A percentile compares a stretch with the other conserved stretches of the same genome.
phyloP scores from a whole-genome alignment of 92 coral and sea anemone genomes.

The Epizoanthus stellaris region DNA sequence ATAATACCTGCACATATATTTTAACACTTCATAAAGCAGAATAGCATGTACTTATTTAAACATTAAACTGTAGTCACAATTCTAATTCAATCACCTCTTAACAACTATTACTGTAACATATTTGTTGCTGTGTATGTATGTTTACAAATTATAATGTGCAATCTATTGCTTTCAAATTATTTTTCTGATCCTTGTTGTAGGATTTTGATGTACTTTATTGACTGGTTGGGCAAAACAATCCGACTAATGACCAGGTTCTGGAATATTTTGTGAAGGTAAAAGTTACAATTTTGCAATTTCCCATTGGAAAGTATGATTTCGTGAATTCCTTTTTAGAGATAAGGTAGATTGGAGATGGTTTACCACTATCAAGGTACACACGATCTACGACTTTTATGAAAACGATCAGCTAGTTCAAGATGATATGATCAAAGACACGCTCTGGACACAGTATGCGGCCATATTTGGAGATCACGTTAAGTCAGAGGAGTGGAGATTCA shows the following conservation, averaged over 20 bases:
- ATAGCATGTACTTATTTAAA: too few relatives aligned
- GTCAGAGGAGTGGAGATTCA: constrained; percentile 8
- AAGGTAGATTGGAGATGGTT: constrained; percentile 13
- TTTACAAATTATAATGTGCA: too few relatives aligned
- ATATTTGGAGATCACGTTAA: background rate
- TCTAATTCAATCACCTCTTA: too few relatives aligned
- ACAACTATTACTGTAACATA: too few relatives aligned
- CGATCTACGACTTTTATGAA: constrained; percentile 23
- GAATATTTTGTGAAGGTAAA: background rate
- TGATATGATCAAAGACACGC: background rate
- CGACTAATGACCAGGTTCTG: constrained; percentile 7
- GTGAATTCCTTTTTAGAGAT: too few relatives aligned
- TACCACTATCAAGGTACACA: constrained; percentile 5
- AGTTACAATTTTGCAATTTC: too few relatives aligned
- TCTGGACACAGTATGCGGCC: constrained; percentile 11
- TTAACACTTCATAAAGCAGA: too few relatives aligned
- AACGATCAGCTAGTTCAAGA: constrained; percentile 34
- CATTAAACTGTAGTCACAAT: too few relatives aligned
- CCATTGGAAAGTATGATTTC: too few relatives aligned
- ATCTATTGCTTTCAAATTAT: too few relatives aligned
- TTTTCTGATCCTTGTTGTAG: constrained; percentile 14
- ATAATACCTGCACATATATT: too few relatives aligned
- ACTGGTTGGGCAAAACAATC: constrained; percentile 17
- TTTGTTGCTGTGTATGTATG: too few relatives aligned
- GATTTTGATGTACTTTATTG: constrained; percentile 58